Percentiles rank a stretch among this genome's conserved stretches.
These are phyloP conservation scores for Caprella mutica DNA, from an alignment of 2,888 invertebrate genomes.

Conservation along the genomic window DNA sequence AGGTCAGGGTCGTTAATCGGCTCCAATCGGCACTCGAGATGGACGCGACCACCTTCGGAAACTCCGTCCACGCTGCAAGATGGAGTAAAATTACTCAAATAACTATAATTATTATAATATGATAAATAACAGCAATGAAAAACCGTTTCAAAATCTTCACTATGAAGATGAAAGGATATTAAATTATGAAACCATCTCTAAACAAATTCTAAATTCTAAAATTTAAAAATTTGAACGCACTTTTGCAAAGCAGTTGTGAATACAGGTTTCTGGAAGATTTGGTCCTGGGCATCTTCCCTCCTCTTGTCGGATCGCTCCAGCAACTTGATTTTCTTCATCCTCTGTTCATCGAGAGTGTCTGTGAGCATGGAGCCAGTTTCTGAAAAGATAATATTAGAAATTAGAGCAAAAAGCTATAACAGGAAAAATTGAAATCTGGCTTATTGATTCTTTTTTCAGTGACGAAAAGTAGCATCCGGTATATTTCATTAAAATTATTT, in stretches of 20 bases:
- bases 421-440: too few relatives aligned
- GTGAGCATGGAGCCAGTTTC: constrained; percentile 24
- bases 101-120: neutral
- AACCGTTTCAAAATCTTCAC: neutral
- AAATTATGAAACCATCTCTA: neutral
- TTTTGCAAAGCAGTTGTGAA: constrained; percentile 75
- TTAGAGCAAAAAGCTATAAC: too few relatives aligned
- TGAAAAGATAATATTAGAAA: too few relatives aligned
- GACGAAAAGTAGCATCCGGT: too few relatives aligned
- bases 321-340: constrained; percentile 75
- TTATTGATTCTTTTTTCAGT: too few relatives aligned
- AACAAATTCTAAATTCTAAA: neutral
- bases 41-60: constrained; percentile 80
- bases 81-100: neutral
- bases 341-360: constrained; percentile 81
- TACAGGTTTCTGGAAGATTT: constrained; percentile 68
- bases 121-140: neutral
- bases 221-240: neutral
- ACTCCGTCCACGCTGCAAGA: constrained; percentile 61
- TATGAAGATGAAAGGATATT: neutral
- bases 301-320: constrained; percentile 70
- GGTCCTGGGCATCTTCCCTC: constrained; percentile 60
- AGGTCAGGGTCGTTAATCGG: constrained; percentile 82
- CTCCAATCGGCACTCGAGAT: constrained; percentile 80
- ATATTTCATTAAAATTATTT: too few relatives aligned